These are phyloP conservation scores for Calliphora vomitoria DNA, from an alignment of 2,888 invertebrate genomes.

Conservation along the genomic window DNA sequence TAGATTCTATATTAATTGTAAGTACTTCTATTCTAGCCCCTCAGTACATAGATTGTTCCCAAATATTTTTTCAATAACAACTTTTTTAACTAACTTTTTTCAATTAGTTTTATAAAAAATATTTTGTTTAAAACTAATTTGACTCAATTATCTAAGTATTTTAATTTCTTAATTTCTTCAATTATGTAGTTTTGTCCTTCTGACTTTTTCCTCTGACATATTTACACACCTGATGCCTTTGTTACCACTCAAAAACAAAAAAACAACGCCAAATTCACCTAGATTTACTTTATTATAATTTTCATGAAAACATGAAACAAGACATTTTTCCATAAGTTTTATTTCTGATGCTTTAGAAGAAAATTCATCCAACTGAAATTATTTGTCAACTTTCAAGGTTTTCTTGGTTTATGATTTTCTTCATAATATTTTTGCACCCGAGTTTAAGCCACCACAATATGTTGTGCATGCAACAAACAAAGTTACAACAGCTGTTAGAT, in stretches of 20 bases:
- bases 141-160: background rate
- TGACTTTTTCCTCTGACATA: background rate
- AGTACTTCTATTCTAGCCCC: no score
- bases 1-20: no score
- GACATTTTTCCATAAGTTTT: background rate
- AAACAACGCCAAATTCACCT: background rate
- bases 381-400: conserved; percentile 41
- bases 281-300: conserved; percentile 26
- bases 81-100: background rate
- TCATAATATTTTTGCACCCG: background rate
- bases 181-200: background rate
- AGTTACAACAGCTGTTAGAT: conserved; percentile 10
- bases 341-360: conserved; percentile 11
- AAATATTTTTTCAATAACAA: background rate
- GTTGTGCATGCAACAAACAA: conserved; percentile 20
- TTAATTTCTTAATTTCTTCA: background rate
- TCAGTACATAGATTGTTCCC: background rate
- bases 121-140: background rate
- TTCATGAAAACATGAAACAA: conserved; percentile 1
- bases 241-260: background rate
- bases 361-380: conserved; percentile 14
- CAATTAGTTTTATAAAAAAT: background rate
- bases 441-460: conserved; percentile 4
- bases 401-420: conserved; percentile 21
- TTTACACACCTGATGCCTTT: background rate